phyloP scores from a whole-genome alignment of 2,113 vertebrate species.

The Okapia johnstoni region DNA sequence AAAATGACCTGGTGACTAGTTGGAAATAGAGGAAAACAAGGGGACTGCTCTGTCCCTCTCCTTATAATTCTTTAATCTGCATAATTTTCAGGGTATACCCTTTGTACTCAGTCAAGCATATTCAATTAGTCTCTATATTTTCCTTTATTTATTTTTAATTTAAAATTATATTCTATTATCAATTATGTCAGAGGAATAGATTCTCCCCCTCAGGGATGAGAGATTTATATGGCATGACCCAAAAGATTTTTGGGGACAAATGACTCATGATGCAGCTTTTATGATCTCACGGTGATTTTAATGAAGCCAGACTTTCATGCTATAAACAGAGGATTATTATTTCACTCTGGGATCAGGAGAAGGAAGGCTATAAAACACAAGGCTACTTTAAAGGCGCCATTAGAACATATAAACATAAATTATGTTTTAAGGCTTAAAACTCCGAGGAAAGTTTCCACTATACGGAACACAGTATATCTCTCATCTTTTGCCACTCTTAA shows the following conservation, averaged over 20 bases:
- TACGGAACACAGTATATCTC: neutral
- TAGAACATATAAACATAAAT: neutral
- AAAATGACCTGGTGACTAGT: neutral
- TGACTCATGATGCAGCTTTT: neutral
- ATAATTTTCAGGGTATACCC: neutral
- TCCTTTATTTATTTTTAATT: slow-evolving; percentile 20
- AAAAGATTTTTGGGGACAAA: neutral
- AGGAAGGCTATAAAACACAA: neutral
- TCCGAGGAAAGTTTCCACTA: neutral
- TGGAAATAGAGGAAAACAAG: neutral
- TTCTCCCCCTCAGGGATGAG: neutral
- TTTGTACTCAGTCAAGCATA: neutral
- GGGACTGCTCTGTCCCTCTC: neutral
- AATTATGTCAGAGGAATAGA: neutral
- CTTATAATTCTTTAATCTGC: neutral
- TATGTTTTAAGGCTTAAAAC: slow-evolving; percentile 13
- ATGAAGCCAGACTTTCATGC: neutral
- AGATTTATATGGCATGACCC: neutral
- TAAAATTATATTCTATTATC: neutral
- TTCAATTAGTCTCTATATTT: neutral
- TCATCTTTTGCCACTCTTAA: neutral
- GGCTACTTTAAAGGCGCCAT: neutral
- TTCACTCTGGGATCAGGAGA: neutral
- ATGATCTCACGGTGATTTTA: neutral
- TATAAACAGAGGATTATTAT: neutral